These are phyloP conservation scores for Abscondita cerata DNA, from an alignment of 2,888 invertebrate genomes.

Conservation along the genomic window DNA sequence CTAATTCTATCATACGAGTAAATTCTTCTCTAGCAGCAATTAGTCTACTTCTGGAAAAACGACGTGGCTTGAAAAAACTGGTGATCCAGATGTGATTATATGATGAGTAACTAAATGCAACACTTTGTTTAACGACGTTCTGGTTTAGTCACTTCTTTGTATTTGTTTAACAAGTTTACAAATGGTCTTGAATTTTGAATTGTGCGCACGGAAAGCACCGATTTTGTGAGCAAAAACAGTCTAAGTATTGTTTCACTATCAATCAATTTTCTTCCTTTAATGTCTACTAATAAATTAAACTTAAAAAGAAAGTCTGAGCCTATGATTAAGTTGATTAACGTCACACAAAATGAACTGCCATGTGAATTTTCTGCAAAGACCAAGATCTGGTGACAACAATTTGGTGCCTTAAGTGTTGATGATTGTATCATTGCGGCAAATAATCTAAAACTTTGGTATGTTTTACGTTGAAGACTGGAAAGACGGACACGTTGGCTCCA, in stretches of 20 bases:
- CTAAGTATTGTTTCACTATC: neutral
- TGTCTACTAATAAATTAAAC: neutral
- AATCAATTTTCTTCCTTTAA: neutral
- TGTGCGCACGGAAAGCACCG: neutral
- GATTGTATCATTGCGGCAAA: neutral
- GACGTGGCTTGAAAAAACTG: neutral
- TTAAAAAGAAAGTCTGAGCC: neutral
- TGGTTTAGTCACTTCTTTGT: neutral
- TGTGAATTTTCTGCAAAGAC: too few species aligned
- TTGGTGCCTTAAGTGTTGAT: neutral
- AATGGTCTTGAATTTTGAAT: neutral
- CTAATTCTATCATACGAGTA: neutral
- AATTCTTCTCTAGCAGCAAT: neutral
- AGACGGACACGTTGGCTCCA: neutral
- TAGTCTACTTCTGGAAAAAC: neutral
- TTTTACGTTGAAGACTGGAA: too few species aligned
- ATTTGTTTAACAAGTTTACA: neutral
- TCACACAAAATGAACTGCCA: too few species aligned
- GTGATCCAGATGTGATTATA: neutral
- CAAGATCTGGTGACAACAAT: too few species aligned
- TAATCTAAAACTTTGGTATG: neutral
- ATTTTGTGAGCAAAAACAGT: neutral
- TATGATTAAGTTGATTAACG: neutral
- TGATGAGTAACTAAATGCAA: neutral
- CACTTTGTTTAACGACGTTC: neutral